phyloP scores from a whole-genome alignment of 2,888 invertebrate genomes.

The Automeris io region DNA sequence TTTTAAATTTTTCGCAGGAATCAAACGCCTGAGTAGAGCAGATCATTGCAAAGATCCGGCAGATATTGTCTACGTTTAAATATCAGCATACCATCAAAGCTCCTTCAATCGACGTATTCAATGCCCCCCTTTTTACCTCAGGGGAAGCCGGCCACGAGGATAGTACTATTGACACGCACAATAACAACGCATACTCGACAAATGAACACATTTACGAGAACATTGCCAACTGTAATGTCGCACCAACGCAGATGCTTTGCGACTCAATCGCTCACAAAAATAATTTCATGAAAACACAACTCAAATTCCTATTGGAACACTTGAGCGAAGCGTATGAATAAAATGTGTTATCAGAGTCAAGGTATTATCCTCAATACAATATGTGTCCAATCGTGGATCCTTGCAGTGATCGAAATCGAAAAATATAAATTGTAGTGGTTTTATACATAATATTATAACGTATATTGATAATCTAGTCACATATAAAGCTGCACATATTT shows the following conservation, averaged over 20 bases:
- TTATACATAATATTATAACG: slow-evolving; percentile 61
- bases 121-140: slow-evolving; percentile 52
- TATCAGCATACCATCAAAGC: slow-evolving; percentile 78
- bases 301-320: slow-evolving; percentile 80
- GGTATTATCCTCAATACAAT: slow-evolving; percentile 67
- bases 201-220: slow-evolving; percentile 51
- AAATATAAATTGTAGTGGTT: slow-evolving; percentile 58
- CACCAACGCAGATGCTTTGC: slow-evolving; percentile 65
- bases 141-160: slow-evolving; percentile 50
- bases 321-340: slow-evolving; percentile 81
- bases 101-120: slow-evolving; percentile 68
- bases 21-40: slow-evolving; percentile 94
- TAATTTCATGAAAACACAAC: slow-evolving; percentile 66
- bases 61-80: slow-evolving; percentile 85
- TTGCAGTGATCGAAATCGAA: slow-evolving; percentile 75
- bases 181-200: slow-evolving; percentile 40
- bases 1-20: slow-evolving; percentile 80
- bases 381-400: slow-evolving; percentile 70
- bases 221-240: slow-evolving; percentile 69
- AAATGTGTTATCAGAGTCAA: slow-evolving; percentile 48
- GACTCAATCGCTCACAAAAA: slow-evolving; percentile 72
- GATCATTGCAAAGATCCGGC: slow-evolving; percentile 90
- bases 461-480: slow-evolving; percentile 72
- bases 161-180: slow-evolving; percentile 59
- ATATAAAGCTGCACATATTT: slow-evolving; percentile 71